Percentiles rank a stretch among this genome's conserved stretches.
Evolutionary conservation across 2,113 vertebrate genomes (phyloP).

Genomic region (Nanorana parkeri): DNA sequence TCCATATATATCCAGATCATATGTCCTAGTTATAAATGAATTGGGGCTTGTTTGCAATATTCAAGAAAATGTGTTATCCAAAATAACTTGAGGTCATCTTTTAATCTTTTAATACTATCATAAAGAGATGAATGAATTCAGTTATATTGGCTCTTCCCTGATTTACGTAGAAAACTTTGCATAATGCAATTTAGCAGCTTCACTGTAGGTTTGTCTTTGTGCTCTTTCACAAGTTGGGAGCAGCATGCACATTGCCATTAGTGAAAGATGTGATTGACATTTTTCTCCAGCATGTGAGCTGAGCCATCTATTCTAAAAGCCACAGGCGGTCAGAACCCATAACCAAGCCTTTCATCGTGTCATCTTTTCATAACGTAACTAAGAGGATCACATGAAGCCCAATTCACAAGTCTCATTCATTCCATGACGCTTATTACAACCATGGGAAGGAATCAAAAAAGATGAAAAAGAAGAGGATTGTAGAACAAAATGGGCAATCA

Average conservation of each 20-base stretch:
- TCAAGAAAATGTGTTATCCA: too few relatives aligned
- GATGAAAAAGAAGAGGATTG: background rate
- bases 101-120: too few relatives aligned
- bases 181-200: background rate
- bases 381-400: conserved; percentile 37
- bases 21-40: too few relatives aligned
- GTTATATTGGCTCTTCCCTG: background rate
- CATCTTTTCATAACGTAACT: conserved; percentile 14
- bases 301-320: background rate
- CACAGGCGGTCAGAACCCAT: conserved; percentile 28
- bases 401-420: conserved; percentile 35
- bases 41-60: too few relatives aligned
- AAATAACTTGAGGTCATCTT: too few relatives aligned
- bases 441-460: background rate
- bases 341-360: conserved; percentile 19
- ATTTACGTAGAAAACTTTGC: background rate
- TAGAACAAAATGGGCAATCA: background rate
- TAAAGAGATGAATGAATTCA: too few relatives aligned
- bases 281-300: background rate
- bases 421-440: background rate
- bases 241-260: background rate
- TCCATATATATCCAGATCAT: too few relatives aligned
- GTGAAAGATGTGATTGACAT: conserved; percentile 8
- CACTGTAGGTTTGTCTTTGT: background rate
- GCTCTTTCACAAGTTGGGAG: background rate